These are phyloP conservation scores for Mohoua ochrocephala DNA, from an alignment of 2,113 vertebrate genomes.

Conservation along the genomic window DNA sequence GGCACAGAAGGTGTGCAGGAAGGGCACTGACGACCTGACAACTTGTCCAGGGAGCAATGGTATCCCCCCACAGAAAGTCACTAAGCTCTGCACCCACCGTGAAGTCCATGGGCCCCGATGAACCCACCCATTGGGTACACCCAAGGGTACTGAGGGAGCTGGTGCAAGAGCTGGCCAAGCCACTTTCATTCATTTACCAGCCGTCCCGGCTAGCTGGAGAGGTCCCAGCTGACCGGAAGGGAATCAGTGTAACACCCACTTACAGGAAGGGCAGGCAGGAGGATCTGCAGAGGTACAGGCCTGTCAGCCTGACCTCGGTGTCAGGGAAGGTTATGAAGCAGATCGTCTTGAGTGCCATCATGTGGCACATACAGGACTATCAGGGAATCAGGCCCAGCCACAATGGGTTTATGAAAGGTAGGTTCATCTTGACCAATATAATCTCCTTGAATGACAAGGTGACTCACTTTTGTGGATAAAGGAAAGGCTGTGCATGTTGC, in stretches of 20 bases:
- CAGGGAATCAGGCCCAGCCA: background rate
- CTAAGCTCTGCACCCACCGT: background rate
- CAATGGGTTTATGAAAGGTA: background rate
- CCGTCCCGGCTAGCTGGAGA: background rate
- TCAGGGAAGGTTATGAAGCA: background rate
- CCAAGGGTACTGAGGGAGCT: background rate
- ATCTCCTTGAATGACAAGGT: background rate
- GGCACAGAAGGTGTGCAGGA: background rate
- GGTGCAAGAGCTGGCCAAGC: background rate
- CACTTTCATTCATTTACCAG: background rate
- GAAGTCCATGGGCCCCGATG: fast-evolving
- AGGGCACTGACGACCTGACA: background rate
- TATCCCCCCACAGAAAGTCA: background rate
- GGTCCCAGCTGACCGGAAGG: background rate
- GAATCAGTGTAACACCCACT: background rate
- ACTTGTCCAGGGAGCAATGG: background rate
- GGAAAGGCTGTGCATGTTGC: background rate
- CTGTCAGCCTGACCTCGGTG: background rate
- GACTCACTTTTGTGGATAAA: background rate
- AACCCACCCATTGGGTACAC: background rate
- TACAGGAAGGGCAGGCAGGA: background rate
- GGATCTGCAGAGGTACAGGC: background rate
- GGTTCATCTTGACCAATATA: background rate
- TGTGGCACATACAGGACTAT: background rate
- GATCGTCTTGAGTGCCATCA: background rate